Conservation (phyloP, 2,113 vertebrate genomes). For the Notiomystis cincta region DNA sequence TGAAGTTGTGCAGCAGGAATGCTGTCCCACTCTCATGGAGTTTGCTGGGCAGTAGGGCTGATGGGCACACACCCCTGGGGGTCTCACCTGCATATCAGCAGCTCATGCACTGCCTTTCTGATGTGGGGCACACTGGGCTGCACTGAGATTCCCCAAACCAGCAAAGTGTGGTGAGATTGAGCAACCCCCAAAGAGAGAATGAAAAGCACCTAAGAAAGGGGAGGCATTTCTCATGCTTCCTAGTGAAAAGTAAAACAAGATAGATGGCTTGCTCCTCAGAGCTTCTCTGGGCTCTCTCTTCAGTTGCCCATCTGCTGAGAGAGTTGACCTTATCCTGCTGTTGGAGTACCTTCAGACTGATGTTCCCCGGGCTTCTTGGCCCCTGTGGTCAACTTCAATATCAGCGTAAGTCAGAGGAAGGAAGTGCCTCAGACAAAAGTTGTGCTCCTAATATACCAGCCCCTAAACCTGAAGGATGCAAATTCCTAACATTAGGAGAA, state of each 20-base stretch:
- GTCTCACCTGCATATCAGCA: not conserved
- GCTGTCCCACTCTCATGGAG: not conserved
- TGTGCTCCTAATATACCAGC: not conserved
- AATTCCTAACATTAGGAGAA: not conserved
- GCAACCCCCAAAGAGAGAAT: not conserved
- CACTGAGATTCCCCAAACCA: not conserved
- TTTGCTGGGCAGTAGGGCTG: not conserved
- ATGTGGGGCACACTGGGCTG: not conserved
- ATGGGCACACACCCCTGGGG: fast-evolving
- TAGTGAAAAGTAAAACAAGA: not conserved
- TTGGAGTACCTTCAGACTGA: not conserved
- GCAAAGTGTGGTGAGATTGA: not conserved
- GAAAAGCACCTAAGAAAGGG: not conserved
- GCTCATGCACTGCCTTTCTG: not conserved
- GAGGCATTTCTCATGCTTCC: not conserved
- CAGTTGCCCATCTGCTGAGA: not conserved
- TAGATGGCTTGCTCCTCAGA: not conserved
- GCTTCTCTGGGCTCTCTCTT: not conserved
- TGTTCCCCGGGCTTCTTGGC: not conserved
- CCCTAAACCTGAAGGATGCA: not conserved
- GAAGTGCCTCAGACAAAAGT: not conserved
- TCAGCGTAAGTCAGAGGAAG: not conserved
- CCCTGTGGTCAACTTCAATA: not conserved
- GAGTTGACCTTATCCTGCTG: not conserved
- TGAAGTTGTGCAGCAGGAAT: not conserved